Evolutionary conservation across 2,797 vertebrate genomes (phyloP), one percentile per base, ranked within the genome.

Genomic region (Rousettus madagascariensis): DNA sequence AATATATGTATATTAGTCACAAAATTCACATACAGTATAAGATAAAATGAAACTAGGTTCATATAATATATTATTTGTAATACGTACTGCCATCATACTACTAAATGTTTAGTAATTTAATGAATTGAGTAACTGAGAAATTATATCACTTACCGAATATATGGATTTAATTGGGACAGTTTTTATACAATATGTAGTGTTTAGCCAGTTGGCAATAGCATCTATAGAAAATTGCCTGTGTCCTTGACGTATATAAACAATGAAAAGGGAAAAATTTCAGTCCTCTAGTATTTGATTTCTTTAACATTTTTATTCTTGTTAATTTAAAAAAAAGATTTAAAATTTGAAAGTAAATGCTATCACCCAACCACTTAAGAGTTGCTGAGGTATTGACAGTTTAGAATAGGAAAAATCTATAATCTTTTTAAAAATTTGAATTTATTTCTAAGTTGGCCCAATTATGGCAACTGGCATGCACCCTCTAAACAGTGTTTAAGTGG

Each of bases 61-160:
- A 91, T 69, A 82, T 78, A 87, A 84, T 90, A 57, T 7, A 46
- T 51, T 68, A 88, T 92, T 87, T 95, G 33, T 63, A 90, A 69
- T 88, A 75, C 55, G 8, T 33, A 86, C 13, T 87, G 24, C 17
- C 12, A 57, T 94, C 57, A 94, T 24, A 49, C 10, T 87, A 26
- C n/a, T 79, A 84, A 90, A 74, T 89, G 33, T 90, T 94, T 90
- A 61, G 46, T 93, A 68, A 94, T 82, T 87, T 86, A 87, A 94
- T 86, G 55, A 95, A 74, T 46, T 78, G 28, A 87, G 33, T 94
- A 79, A 86, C 49, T 84, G 55, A 49, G 72, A 94, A 90, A 65
- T 87, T 90, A 65, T 33, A 79, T 63, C 10, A 86, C 91, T 96
- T 86, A 77, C 49, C 51, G 94, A 93, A 68, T 74, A 90, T 65